Evolutionary conservation across 1,140 invertebrate species (phyloP).

Genomic region (Metaphire vulgaris): DNA sequence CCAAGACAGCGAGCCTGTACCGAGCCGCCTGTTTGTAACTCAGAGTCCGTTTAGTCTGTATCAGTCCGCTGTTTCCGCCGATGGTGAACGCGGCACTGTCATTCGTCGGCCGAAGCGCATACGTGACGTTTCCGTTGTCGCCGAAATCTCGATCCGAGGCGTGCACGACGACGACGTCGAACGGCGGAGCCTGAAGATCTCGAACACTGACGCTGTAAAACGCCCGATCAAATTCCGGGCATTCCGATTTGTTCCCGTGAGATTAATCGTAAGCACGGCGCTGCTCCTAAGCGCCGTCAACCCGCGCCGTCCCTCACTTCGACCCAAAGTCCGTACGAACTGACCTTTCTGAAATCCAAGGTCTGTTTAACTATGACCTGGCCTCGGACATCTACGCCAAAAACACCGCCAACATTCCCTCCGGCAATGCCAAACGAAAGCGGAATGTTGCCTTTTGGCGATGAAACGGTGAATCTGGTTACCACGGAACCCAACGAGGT

Average conservation of each 20-base stretch:
- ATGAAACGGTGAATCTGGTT: neutral
- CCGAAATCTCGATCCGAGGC: slow-evolving; percentile 65
- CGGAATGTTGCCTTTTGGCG: neutral
- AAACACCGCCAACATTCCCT: neutral
- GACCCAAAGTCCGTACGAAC: slow-evolving; percentile 16
- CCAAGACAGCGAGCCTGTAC: neutral
- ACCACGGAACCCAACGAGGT: neutral
- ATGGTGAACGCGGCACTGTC: neutral
- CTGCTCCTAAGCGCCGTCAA: neutral
- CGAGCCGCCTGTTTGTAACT: neutral
- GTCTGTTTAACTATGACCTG: slow-evolving; percentile 17
- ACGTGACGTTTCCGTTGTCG: slow-evolving; percentile 62
- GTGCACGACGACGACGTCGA: slow-evolving; percentile 62
- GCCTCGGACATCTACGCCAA: neutral
- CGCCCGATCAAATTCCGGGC: slow-evolving; percentile 13
- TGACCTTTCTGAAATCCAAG: slow-evolving; percentile 15
- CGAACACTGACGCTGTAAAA: slow-evolving; percentile 21
- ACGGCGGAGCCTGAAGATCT: slow-evolving; percentile 18
- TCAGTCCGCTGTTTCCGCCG: neutral
- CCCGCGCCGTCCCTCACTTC: slow-evolving; percentile 26
- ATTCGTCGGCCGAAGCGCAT: slow-evolving; percentile 55
- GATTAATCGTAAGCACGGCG: slow-evolving; percentile 17
- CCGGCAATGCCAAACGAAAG: neutral
- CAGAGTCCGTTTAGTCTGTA: neutral
- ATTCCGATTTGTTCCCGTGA: slow-evolving; percentile 25